Percentiles rank a stretch among this genome's conserved stretches.
Conservation (phyloP, 2,797 vertebrate genomes). For the Australoheros facetus region DNA sequence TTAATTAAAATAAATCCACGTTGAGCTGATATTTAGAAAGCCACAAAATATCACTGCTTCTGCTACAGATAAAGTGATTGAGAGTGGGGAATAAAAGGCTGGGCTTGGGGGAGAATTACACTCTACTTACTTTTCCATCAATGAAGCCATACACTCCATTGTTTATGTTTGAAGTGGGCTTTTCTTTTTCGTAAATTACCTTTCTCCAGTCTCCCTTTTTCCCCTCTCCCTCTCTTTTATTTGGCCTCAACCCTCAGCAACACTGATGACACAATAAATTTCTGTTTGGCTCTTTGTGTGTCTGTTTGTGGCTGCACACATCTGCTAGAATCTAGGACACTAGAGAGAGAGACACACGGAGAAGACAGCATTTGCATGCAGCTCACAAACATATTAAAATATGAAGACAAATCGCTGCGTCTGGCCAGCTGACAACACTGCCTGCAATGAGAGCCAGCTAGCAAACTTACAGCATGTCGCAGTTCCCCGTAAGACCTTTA, state of each 20-base stretch:
- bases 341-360: constrained; percentile 30
- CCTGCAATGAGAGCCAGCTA: constrained; percentile 59
- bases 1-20: constrained; percentile 87
- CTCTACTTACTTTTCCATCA: constrained; percentile 72
- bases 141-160: constrained; percentile 63
- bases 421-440: constrained; percentile 70
- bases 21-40: constrained; percentile 79
- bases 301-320: constrained; percentile 25
- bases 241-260: constrained; percentile 64
- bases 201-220: constrained; percentile 60
- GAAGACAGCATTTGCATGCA: constrained; percentile 75
- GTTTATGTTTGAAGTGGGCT: constrained; percentile 76
- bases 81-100: constrained; percentile 66
- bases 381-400: constrained; percentile 79
- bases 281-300: constrained; percentile 40
- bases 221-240: constrained; percentile 58
- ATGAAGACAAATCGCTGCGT: constrained; percentile 81
- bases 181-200: constrained; percentile 72
- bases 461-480: constrained; percentile 67
- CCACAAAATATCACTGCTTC: constrained; percentile 50
- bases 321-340: constrained; percentile 65
- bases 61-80: constrained; percentile 74
- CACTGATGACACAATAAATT: constrained; percentile 75
- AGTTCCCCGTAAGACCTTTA: constrained; percentile 60
- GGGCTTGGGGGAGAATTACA: constrained; percentile 64